Conservation (phyloP, 2,888 invertebrate species). For the Cabera pusaria region DNA sequence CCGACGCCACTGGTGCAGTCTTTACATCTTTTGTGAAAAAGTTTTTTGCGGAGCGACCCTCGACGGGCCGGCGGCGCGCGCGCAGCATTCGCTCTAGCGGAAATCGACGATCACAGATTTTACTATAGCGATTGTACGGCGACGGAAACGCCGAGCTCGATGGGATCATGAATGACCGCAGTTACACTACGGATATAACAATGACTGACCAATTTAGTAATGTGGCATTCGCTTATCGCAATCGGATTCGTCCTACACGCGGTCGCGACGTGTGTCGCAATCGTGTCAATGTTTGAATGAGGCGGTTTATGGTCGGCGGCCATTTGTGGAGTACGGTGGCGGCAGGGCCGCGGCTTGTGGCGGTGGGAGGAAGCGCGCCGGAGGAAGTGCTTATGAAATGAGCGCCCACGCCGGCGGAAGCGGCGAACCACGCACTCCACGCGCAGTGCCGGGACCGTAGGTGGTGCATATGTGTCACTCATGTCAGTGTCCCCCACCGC, state of each 20-base stretch:
- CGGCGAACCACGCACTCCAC: slow-evolving; percentile 54
- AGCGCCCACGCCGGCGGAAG: slow-evolving; percentile 72
- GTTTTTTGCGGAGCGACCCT: slow-evolving; percentile 74
- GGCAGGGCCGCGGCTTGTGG: slow-evolving; percentile 35
- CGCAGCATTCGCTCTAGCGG: slow-evolving; percentile 30
- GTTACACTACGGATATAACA: slow-evolving; percentile 50
- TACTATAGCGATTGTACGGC: slow-evolving; percentile 43
- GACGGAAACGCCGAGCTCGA: slow-evolving; percentile 47
- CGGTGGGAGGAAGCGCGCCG: slow-evolving; percentile 61
- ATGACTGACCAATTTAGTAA: slow-evolving; percentile 55
- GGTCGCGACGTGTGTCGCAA: slow-evolving; percentile 43
- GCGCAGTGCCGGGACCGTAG: slow-evolving; percentile 39
- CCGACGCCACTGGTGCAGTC: slow-evolving; percentile 78
- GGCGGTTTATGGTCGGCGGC: slow-evolving; percentile 40
- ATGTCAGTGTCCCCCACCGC: slow-evolving; percentile 15
- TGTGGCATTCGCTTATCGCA: slow-evolving; percentile 52
- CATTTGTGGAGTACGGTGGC: slow-evolving; percentile 33
- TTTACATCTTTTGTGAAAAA: slow-evolving; percentile 79
- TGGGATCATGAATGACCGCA: slow-evolving; percentile 50
- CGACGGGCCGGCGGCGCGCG: no score
- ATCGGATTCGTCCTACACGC: slow-evolving; percentile 52
- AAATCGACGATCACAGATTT: slow-evolving; percentile 48
- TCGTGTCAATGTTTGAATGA: slow-evolving; percentile 39
- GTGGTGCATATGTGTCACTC: slow-evolving; percentile 37
- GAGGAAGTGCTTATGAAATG: slow-evolving; percentile 74